Evolutionary conservation across 2,888 invertebrate genomes (phyloP).

Genomic region (Dinocampus coccinellae): DNA sequence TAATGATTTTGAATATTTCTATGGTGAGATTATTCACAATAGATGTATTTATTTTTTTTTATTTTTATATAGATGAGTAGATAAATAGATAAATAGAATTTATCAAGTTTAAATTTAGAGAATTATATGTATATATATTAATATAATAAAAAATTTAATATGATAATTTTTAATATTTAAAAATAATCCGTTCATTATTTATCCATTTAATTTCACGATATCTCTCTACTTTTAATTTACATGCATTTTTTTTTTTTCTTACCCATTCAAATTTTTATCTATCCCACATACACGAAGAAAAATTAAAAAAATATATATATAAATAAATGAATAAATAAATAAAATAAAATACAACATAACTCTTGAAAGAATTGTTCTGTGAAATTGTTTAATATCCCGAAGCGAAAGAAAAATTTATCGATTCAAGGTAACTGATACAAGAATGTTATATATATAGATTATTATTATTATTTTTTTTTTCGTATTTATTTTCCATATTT

Average conservation of each 20-base stretch:
- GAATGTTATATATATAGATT: background rate
- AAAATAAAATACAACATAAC: background rate
- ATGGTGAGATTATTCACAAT: background rate
- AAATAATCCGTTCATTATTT: background rate
- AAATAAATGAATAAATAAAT: too few species aligned
- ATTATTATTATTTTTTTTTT: too few species aligned
- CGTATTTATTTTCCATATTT: background rate
- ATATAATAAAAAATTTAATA: too few species aligned
- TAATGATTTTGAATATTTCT: background rate
- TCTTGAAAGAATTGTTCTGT: background rate
- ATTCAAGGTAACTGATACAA: background rate
- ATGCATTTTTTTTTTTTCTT: background rate
- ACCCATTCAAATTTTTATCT: background rate
- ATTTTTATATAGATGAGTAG: too few species aligned
- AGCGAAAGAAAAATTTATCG: slow-evolving; percentile 5
- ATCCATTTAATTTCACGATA: background rate
- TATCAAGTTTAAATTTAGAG: too few species aligned
- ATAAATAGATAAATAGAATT: too few species aligned
- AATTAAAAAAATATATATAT: background rate
- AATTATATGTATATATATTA: too few species aligned
- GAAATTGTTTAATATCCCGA: background rate
- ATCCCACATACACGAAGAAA: background rate
- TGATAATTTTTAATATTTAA: too few species aligned
- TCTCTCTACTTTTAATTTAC: background rate
- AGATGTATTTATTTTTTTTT: background rate